Base-by-base conservation (phyloP, 2,113 vertebrate genomes). In the Paralichthys olivaceus region DNA sequence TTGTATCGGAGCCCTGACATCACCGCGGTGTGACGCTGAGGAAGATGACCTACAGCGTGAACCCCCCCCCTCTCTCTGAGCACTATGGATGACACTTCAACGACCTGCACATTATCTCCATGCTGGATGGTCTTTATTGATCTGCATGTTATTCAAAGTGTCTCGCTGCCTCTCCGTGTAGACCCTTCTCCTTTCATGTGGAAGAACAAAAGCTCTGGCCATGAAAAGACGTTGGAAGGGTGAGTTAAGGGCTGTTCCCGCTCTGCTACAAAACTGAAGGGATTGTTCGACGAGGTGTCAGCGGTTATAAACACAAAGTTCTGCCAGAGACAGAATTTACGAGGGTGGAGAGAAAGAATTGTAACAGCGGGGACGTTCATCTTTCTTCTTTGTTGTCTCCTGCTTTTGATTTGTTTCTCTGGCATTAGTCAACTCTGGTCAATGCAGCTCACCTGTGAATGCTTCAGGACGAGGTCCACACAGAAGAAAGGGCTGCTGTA, bases 121-220 rank as follows among this genome's bases (percentile, higher is more conserved):
- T 72, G 81, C 72, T 74, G 51, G 85, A 86, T 87, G 86, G 71
- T 79, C 83, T 76, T 75, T 87, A 93, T 93, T 87, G 93, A 93
- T 93, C 82, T 59, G 80, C 61, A n/a, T 81, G 80, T 90, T 83
- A 91, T 91, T 92, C 85, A 88, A 80, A 88, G 82, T 75, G 79
- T 79, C 85, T 75, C 53, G 4, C 32, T 22, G 57, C 61, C 49
- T 74, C 37, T 61, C 59, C 72, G 32, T 61, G 77, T 69, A 29
- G 62, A 74, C 28, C 51, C 63, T 78, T 81, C 78, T 56, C 69
- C 77, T 84, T 89, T 89, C 79, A 89, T 89, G 85, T 81, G 23
- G 12, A 45, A 60, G 80, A 88, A 93, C 84, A 92, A 92, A 89
- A 84, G 84, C 55, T 6, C 7, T 4, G 66, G 69, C 37, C 51